These are phyloP conservation scores for Platerodrilus igneus DNA, from an alignment of 2,888 invertebrate species.

Conservation along the genomic window DNA sequence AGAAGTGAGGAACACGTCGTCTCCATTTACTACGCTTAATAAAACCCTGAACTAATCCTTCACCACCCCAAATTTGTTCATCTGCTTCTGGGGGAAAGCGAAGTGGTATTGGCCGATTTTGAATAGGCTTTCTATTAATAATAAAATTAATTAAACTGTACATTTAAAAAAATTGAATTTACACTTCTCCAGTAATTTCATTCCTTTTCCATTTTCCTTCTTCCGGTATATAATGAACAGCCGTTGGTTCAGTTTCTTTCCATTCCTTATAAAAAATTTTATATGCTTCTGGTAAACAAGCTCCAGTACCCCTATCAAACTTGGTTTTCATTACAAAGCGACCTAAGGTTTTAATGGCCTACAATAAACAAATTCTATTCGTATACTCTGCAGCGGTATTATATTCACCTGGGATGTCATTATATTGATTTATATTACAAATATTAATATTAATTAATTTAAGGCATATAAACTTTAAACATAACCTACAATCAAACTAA, in stretches of 20 bases:
- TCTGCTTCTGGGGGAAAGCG: slow-evolving; percentile 75
- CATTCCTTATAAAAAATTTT: slow-evolving; percentile 85
- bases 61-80: slow-evolving; percentile 93
- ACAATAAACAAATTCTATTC: too few relatives aligned
- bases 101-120: slow-evolving; percentile 72
- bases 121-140: slow-evolving; percentile 58
- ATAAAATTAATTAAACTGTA: slow-evolving; percentile 1
- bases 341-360: slow-evolving; percentile 42
- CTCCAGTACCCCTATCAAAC: slow-evolving; percentile 64
- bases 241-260: slow-evolving; percentile 59
- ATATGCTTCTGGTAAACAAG: slow-evolving; percentile 71
- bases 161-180: slow-evolving; percentile 32
- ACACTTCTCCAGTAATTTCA: slow-evolving; percentile 70
- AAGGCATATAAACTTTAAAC: too few relatives aligned
- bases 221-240: slow-evolving; percentile 69
- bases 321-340: slow-evolving; percentile 35
- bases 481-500: too few relatives aligned
- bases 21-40: slow-evolving; percentile 57
- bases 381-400: too few relatives aligned
- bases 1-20: slow-evolving; percentile 75
- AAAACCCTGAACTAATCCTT: slow-evolving; percentile 87
- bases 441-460: too few relatives aligned
- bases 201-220: slow-evolving; percentile 69
- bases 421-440: too few relatives aligned
- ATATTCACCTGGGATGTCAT: slow-evolving; percentile 14